Evolutionary conservation across 2,797 vertebrate genomes (phyloP), one percentile per base, ranked within the genome.

Genomic region (Brachymystax lenok): DNA sequence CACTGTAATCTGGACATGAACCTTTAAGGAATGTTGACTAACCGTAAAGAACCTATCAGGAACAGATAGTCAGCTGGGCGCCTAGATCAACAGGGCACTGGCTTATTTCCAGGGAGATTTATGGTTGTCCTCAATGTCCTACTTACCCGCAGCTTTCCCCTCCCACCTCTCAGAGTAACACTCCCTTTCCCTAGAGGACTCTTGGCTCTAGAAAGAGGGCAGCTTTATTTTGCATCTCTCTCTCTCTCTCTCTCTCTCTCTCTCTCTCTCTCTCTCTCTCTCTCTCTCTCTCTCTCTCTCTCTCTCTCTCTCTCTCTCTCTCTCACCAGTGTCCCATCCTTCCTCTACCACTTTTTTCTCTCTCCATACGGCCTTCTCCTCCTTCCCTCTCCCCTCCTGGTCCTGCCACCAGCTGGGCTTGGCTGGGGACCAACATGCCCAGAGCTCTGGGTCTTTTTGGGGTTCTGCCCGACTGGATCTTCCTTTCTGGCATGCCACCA

Each of bases 381-480:
- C 80, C 69, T 24, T 33, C 35, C 76, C 72, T 69, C 77, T 75
- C 77, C 68, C 77, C 79, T 80, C 54, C 82, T 78, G 79, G 82
- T 77, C 71, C 68, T 75, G 77, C 82, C 85, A 83, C 89, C 87
- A 87, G 85, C 88, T 88, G 89, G 82, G 83, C 86, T 76, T 87
- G 88, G 89, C 88, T 56, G 79, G 78, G 68, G 83, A 85, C 90
- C 88, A 86, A 83, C 78, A 71, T 80, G 84, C 87, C 79, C 82
- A 24, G 71, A 52, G 71, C 71, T 71, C 46, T 50, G 46, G 21
- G 69, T 51, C 69, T 24, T 71, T 33, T 71, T 63, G 77, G 88
- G 88, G 90, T 93, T 90, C 82, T 89, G 87, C 88, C 84, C 80
- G 2, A 84, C 86, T 88, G 73, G 87, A 86, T 89, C 85, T 87